Base-by-base conservation (phyloP, 2,113 vertebrate species). In the Cranoglanis bouderius region DNA sequence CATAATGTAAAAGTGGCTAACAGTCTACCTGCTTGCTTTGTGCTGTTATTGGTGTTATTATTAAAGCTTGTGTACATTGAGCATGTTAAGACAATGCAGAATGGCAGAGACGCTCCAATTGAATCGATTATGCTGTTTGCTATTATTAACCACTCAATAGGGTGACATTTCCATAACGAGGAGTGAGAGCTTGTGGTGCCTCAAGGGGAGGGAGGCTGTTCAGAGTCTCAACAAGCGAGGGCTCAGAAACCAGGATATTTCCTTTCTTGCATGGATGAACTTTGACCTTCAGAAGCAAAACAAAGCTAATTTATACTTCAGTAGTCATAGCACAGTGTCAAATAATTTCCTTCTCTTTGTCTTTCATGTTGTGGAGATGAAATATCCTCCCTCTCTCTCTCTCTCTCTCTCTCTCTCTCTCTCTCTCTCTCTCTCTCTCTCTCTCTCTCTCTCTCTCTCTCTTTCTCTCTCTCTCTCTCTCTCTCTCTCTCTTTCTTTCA, bases 111-210 rank as follows among this genome's bases (percentile, higher is more conserved):
- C n/a, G 29, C 38, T 46, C 49, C 35, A 43, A 38, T 40, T 61
- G 18, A 49, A 89, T 78, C 51, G 35, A 82, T 86, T 43, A 38
- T 32, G 24, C 49, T 0, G 6, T 43, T 55, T 57, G 29, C 57
- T 65, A 19, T 57, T 90, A 81, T 67, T 32, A 78, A 80, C 19
- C 70, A 32, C 70, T 78, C 80, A 57, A 78, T 78, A 65, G 32
- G 61, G 49, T 87, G 85, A 78, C 67, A 87, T 89, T 77, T 77
- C 32, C 53, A 10, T 63, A 53, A 78, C 26, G 43, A 59, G 88
- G 65, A 63, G 8, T 46, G 65, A 81, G 63, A 49, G 87, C 59
- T 83, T 86, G 63, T 32, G 8, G 38, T 14, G 82, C 59, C 84
- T 67, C 7, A 12, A 29, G 9, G 46, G 43, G 18, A 65, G 32